Percentiles rank a stretch among this genome's conserved stretches.
These are phyloP conservation scores for Steinernema scapterisci DNA, from an alignment of 2,888 invertebrate species.

Conservation along the genomic window DNA sequence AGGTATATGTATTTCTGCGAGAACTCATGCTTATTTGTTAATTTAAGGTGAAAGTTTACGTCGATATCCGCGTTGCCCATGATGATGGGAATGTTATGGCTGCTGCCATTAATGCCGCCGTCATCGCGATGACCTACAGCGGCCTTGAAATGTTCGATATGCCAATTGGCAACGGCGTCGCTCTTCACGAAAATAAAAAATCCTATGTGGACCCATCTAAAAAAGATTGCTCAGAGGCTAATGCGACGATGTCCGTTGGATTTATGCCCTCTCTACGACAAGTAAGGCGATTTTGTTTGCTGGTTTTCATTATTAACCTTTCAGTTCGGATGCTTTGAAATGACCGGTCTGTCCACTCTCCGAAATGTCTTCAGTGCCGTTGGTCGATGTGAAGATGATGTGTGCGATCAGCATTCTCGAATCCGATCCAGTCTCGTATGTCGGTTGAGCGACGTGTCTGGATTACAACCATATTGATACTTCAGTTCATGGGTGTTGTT, in stretches of 20 bases:
- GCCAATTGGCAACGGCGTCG: neutral
- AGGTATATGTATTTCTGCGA: neutral
- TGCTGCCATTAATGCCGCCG: neutral
- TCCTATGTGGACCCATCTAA: neutral
- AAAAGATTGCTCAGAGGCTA: neutral
- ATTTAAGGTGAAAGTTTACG: neutral
- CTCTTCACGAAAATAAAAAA: neutral
- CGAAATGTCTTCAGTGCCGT: neutral
- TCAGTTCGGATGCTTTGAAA: neutral
- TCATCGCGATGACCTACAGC: neutral
- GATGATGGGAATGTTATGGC: slow-evolving; percentile 13
- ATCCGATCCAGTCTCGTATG: too few species aligned
- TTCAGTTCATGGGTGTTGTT: too few species aligned
- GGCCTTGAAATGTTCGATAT: slow-evolving; percentile 7
- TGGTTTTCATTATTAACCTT: neutral
- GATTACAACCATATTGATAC: too few species aligned
- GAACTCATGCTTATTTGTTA: neutral
- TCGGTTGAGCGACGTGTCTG: too few species aligned
- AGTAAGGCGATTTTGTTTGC: neutral
- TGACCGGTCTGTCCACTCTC: neutral
- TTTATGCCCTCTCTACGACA: neutral
- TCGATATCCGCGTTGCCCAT: neutral
- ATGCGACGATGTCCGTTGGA: neutral
- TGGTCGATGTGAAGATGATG: neutral
- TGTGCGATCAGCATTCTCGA: neutral